These are phyloP conservation scores for Halcyon smyrnensis DNA, from an alignment of 2,797 vertebrate species.

Conservation along the genomic window DNA sequence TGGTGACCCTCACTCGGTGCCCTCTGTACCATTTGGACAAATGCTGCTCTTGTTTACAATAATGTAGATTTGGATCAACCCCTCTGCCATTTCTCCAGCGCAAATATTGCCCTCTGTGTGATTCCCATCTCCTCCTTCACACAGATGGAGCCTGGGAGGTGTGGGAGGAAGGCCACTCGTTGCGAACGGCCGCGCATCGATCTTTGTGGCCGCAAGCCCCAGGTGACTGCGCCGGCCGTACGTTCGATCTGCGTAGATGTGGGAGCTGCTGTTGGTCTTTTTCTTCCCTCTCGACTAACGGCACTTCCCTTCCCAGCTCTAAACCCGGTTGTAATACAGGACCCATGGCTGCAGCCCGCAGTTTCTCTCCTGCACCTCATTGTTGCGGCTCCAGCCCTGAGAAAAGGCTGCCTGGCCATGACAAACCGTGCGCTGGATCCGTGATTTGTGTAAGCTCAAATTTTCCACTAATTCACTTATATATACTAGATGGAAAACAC, in stretches of 20 bases:
- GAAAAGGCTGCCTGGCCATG: conserved; percentile 5
- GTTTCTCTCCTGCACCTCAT: background rate
- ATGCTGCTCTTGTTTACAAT: background rate
- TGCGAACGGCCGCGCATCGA: background rate
- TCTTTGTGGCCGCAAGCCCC: background rate
- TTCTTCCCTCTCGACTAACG: background rate
- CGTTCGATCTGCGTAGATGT: background rate
- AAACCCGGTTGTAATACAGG: background rate
- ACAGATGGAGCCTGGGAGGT: background rate
- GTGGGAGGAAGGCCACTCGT: background rate
- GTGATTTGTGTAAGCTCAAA: conserved; percentile 59
- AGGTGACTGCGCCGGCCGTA: accelerated
- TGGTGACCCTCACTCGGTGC: background rate
- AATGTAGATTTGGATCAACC: background rate
- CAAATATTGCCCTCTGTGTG: background rate
- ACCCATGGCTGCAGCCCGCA: background rate
- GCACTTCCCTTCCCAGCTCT: background rate
- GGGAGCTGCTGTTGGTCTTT: background rate
- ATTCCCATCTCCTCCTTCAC: background rate
- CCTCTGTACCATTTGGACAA: background rate
- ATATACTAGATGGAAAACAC: conserved; percentile 46
- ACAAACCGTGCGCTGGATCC: background rate
- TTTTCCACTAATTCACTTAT: conserved; percentile 65
- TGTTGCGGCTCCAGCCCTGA: background rate
- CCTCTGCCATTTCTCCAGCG: background rate